Evolutionary conservation across 2,113 vertebrate genomes (phyloP), one percentile per base, ranked within the genome.

Genomic region (Chiloscyllium plagiosum): DNA sequence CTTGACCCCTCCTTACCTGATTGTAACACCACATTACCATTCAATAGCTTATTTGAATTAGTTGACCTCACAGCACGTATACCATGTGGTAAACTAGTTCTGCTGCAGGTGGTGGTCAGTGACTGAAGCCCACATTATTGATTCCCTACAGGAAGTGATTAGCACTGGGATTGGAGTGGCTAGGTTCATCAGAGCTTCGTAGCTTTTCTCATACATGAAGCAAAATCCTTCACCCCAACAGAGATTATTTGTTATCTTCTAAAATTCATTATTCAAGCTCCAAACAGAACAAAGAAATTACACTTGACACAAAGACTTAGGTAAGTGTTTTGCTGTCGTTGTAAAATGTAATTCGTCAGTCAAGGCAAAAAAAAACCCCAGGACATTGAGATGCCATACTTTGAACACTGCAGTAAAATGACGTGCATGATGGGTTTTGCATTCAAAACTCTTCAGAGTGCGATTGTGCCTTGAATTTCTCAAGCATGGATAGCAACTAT

Each of bases 391-490:
- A 95, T 95, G 94, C 72, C 94, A 50, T 72, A 72, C 22, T 68
- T 72, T 50, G 70, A 95, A 72, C 42, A 70, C 66, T 66, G 15
- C 37, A 70, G 93, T 66, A 95, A 95, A 95, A 95, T 70, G 93
- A 72, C 37, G 68, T 42, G 93, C 93, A 29, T 95, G 93, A 70
- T 72, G 42, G 93, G 26, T 95, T 95, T 95, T 95, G 93, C 42
- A 95, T 70, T 95, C 42, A 70, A 68, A 72, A 69, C 68, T 95
- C 68, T 70, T 94, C n/a, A 69, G 87, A 95, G 70, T 95, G 93
- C 66, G 70, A 95, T 95, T 42, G 65, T 70, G 93, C 93, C 47
- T 72, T 95, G 94, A 95, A 95, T 95, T 95, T 72, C 94, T 95
- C 69, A 93, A 93, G 89, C 89, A 93, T 93, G 33, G 89, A 42